Conservation (phyloP, 1,140 invertebrate species). For the Meloidogyne floridensis region DNA sequence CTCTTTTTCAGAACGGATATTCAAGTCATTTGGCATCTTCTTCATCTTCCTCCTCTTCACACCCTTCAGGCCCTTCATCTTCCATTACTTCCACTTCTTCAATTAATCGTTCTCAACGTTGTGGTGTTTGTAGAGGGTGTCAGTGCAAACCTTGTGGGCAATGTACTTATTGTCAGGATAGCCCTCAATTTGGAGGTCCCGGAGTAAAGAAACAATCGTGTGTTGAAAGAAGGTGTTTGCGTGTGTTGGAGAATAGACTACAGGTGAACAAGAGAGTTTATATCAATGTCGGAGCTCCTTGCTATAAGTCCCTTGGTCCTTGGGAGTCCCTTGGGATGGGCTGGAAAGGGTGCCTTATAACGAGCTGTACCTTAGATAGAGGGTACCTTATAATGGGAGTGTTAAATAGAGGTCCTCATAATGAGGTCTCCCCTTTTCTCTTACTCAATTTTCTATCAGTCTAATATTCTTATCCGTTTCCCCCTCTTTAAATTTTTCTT, state of each 20-base stretch:
- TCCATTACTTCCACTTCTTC: slow-evolving; percentile 11
- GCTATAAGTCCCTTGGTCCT: too few species aligned
- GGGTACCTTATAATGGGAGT: too few species aligned
- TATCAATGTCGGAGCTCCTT: neutral
- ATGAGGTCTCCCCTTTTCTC: too few species aligned
- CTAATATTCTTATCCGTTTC: too few species aligned
- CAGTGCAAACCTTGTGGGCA: slow-evolving; percentile 44
- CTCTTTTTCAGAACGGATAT: slow-evolving; percentile 18
- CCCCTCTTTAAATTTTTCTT: too few species aligned
- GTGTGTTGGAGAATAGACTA: slow-evolving; percentile 62
- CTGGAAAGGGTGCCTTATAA: too few species aligned
- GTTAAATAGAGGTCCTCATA: too few species aligned
- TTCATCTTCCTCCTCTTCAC: slow-evolving; percentile 13
- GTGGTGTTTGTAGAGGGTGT: slow-evolving; percentile 36
- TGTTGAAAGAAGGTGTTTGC: slow-evolving; percentile 60
- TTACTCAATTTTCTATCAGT: too few species aligned
- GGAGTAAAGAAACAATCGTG: slow-evolving; percentile 66
- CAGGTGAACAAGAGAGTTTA: slow-evolving; percentile 41
- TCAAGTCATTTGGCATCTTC: neutral
- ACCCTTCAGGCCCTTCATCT: slow-evolving; percentile 23
- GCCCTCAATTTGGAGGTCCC: slow-evolving; percentile 62
- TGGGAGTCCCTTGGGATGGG: too few species aligned
- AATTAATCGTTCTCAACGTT: slow-evolving; percentile 43
- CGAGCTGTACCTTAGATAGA: too few species aligned
- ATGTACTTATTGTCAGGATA: slow-evolving; percentile 64